Evolutionary conservation across 2,888 invertebrate species (phyloP).

Genomic region (Cantharis rustica): DNA sequence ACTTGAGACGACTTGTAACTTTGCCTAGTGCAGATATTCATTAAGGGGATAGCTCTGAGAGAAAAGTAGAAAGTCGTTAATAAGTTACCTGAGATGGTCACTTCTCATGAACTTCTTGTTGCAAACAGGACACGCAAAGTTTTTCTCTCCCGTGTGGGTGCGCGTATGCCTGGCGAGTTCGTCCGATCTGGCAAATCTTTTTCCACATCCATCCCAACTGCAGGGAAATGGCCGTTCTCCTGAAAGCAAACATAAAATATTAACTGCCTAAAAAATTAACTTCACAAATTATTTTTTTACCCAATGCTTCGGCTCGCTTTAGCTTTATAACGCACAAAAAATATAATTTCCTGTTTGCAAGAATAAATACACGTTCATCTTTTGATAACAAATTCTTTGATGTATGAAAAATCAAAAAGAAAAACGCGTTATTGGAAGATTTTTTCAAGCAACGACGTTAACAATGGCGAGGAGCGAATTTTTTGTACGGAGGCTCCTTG

Average conservation of each 20-base stretch:
- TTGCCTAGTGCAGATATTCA: constrained; percentile 14
- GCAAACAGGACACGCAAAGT: constrained; percentile 67
- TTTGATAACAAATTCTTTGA: background rate
- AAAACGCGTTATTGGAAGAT: background rate
- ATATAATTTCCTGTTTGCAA: background rate
- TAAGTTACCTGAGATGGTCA: constrained; percentile 63
- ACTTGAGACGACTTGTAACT: constrained; percentile 6
- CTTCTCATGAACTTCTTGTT: constrained; percentile 68
- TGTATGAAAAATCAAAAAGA: background rate
- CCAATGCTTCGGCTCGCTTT: background rate
- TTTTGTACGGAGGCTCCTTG: background rate
- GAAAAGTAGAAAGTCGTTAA: constrained; percentile 16
- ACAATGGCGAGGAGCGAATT: background rate
- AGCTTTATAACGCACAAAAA: background rate
- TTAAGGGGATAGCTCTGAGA: constrained; percentile 7
- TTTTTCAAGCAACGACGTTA: background rate
- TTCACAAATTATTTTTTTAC: background rate
- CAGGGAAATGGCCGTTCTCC: constrained; percentile 69
- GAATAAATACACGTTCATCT: background rate
- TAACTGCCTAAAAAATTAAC: background rate
- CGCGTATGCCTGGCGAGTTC: constrained; percentile 67
- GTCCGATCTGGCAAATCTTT: constrained; percentile 68
- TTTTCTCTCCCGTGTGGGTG: constrained; percentile 70
- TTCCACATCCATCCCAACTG: constrained; percentile 66
- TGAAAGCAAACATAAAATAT: constrained; percentile 46